Evolutionary conservation across 2,888 invertebrate species (phyloP), one percentile per base, ranked within the genome.

Genomic region (Lottia gigantea): DNA sequence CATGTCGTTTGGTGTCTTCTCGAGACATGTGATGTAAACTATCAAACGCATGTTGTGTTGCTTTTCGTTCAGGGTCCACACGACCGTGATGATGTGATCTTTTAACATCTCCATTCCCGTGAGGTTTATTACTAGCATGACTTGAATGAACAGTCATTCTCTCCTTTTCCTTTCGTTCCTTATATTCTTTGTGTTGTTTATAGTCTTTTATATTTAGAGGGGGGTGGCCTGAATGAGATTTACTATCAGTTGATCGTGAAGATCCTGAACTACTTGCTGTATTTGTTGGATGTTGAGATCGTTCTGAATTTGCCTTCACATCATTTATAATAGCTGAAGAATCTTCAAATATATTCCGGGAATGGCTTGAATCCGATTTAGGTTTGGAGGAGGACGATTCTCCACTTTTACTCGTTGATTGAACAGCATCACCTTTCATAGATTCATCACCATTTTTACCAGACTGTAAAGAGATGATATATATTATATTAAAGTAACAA

Each of bases 161-260:
- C 46, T 15, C 64, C 49, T 19, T 40, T 23, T 45, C 64, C 15
- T 71, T 68, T 25, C 68, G 66, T 14, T 71, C 68, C 49, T 64
- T 66, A 14, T 66, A 55, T 46, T 68, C 73, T 31, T 68, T 67
- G 26, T 74, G 68, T 19, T 67, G 68, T 62, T 67, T 67, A 49
- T 70, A 70, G 62, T 76, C 74, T 72, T 71, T 74, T 12, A 61
- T 31, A 26, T 64, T 61, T n/a, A 69, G 49, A 25, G 64, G n/a
- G 61, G 47, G 45, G 46, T 64, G 65, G 6, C 40, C 61, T 64
- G 63, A 55, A 45, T 46, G 23, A 23, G 55, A 49, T 26, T 49
- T 61, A 31, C 46, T 45, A n/a, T 64, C 46, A 12, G 47, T 19
- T 0, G 65, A 46, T 19, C 26, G 19, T 25, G 40, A 12, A 15